Percentiles rank a stretch among this genome's conserved stretches.
phyloP scores from a whole-genome alignment of 2,888 invertebrate genomes.

The Margaritifera margaritifera region DNA sequence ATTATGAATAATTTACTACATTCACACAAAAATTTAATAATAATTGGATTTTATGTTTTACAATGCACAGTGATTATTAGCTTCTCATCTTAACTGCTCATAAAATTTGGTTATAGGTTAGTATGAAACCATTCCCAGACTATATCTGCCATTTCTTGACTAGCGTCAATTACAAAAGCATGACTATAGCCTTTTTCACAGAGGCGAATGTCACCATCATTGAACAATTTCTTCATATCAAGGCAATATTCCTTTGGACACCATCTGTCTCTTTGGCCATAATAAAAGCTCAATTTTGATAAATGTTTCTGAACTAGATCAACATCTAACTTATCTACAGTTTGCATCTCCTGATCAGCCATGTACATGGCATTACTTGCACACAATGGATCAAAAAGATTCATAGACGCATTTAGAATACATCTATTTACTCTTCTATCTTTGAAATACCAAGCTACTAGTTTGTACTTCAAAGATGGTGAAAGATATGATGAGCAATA shows the following conservation, averaged over 20 bases:
- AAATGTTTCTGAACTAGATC: constrained; percentile 77
- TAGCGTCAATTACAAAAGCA: constrained; percentile 82
- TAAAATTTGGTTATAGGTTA: too few species aligned
- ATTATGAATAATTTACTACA: too few species aligned
- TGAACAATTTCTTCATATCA: constrained; percentile 79
- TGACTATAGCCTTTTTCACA: constrained; percentile 81
- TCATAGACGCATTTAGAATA: constrained; percentile 62
- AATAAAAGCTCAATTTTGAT: constrained; percentile 84
- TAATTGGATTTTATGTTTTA: too few species aligned
- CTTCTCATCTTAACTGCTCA: too few species aligned
- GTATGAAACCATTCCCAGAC: constrained; percentile 48
- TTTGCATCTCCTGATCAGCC: constrained; percentile 81
- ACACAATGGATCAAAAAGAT: constrained; percentile 66
- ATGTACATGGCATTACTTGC: constrained; percentile 58
- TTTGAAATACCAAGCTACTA: constrained; percentile 65
- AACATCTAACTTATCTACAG: constrained; percentile 80
- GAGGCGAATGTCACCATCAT: constrained; percentile 78
- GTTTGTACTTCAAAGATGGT: constrained; percentile 45
- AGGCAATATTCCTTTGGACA: constrained; percentile 83
- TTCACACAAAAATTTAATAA: too few species aligned
- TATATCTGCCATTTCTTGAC: constrained; percentile 69
- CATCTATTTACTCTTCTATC: constrained; percentile 57
- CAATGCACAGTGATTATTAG: too few species aligned
- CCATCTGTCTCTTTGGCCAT: constrained; percentile 88
- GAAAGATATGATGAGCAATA: constrained; percentile 61